Percentiles rank a stretch among this genome's conserved stretches.
Conservation (phyloP, 1,140 invertebrate genomes). For the Drosophila sp. region DNA sequence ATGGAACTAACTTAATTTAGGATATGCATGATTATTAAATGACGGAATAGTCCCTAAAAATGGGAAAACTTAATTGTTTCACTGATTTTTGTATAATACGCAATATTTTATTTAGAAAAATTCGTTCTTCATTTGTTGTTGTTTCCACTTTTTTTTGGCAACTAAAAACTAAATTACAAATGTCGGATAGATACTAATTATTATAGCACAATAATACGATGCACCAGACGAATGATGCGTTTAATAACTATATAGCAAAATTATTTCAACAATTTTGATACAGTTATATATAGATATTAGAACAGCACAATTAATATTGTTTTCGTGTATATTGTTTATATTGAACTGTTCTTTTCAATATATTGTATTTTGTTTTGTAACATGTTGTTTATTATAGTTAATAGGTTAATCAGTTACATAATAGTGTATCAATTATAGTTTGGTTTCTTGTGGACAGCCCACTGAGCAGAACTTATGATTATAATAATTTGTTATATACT, state of each 20-base stretch:
- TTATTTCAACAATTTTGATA: conserved; percentile 31
- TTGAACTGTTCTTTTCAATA: conserved; percentile 14
- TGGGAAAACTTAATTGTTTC: conserved; percentile 1
- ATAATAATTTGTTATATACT: conserved; percentile 20
- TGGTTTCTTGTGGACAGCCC: conserved; percentile 34
- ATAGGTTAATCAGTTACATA: conserved; percentile 24
- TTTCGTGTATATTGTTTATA: conserved; percentile 11
- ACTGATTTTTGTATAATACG: conserved; percentile 7
- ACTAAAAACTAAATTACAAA: conserved; percentile 35
- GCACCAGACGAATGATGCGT: conserved; percentile 16
- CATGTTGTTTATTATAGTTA: conserved; percentile 33
- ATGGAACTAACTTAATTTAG: conserved; percentile 30
- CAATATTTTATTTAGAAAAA: conserved; percentile 31
- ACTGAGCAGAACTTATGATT: conserved; percentile 36
- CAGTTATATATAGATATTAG: conserved; percentile 17
- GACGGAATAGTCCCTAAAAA: neutral
- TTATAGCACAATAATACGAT: conserved; percentile 39
- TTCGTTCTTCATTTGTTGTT: conserved; percentile 24
- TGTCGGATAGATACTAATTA: conserved; percentile 24
- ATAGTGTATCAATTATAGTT: conserved; percentile 27
- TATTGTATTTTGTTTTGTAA: conserved; percentile 28
- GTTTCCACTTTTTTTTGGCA: conserved; percentile 18
- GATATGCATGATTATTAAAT: conserved; percentile 37
- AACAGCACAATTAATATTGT: conserved; percentile 16
- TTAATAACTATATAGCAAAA: conserved; percentile 28